Evolutionary conservation across 2,797 vertebrate species (phyloP), one percentile per base, ranked within the genome.

Genomic region (Lutjanus campechanus): DNA sequence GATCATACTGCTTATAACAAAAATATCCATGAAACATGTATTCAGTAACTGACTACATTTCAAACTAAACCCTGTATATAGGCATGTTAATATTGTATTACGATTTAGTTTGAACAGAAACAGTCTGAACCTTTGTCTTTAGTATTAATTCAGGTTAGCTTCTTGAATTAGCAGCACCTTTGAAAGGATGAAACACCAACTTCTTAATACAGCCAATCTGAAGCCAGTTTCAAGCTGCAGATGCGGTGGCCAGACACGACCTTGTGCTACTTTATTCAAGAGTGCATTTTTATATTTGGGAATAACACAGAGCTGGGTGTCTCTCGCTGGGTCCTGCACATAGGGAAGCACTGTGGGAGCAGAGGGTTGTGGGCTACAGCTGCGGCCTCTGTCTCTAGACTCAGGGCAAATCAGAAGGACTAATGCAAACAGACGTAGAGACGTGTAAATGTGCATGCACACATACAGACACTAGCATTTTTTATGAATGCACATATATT

Each of bases 371-470:
- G 84, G 80, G 79, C 77, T 84, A 76, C 88, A 93, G 93, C 92
- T 93, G 93, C 44, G 90, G 81, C 88, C 82, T 82, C 89, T 58
- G 43, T 92, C 71, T 85, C 75, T 85, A 29, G 88, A 88, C 88
- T 87, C 81, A 80, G 83, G 90, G 90, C 88, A 89, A 84, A 90
- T 90, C 75, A 61, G 69, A 76, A 79, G 78, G n/a, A 82, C 83
- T 91, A 89, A 91, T 92, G 69, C 82, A 88, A 90, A 83, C 76
- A 87, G 88, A 92, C 91, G 85, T 40, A 63, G 69, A 83, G 67
- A 73, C 22, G 63, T 53, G 53, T 64, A 67, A 59, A 44, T 69
- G 49, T 46, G 49, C 69, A 51, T 1, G 36, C 66, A 66, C 58
- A 56, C 76, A 77, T 76, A 61, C 29, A 70, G 47, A 54, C 55